Conservation (phyloP, 2,797 vertebrate genomes). For the Cirrhinus molitorella region DNA sequence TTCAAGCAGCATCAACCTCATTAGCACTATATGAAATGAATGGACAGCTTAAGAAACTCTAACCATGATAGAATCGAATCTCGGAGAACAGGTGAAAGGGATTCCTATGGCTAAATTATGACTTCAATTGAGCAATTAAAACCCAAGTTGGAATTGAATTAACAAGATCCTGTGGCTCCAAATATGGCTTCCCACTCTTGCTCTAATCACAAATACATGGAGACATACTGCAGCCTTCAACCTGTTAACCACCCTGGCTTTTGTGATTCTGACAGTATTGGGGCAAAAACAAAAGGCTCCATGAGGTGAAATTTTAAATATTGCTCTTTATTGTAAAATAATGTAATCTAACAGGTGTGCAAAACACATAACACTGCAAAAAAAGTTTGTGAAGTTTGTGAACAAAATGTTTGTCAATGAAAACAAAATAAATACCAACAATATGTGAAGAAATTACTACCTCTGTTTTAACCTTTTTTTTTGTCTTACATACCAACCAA, state of each 20-base stretch:
- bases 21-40: conserved; percentile 22
- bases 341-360: background rate
- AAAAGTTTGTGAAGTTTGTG: background rate
- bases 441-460: background rate
- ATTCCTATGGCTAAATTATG: conserved; percentile 82
- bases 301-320: background rate
- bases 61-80: conserved; percentile 55
- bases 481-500: too few relatives aligned
- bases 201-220: conserved; percentile 78
- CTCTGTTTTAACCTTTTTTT: too few relatives aligned
- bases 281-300: background rate
- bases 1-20: conserved; percentile 35
- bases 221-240: conserved; percentile 65
- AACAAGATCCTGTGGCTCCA: conserved; percentile 73
- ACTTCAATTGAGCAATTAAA: conserved; percentile 80
- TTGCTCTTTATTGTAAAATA: conserved; percentile 2
- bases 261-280: conserved; percentile 29
- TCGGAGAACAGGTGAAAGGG: conserved; percentile 74
- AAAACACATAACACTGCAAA: background rate
- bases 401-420: too few relatives aligned
- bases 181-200: conserved; percentile 64
- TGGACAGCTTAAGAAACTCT: conserved; percentile 46
- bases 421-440: background rate
- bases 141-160: conserved; percentile 76
- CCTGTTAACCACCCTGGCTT: conserved; percentile 43